Conservation (phyloP, 2,797 vertebrate genomes). For the Argyrosomus regius region DNA sequence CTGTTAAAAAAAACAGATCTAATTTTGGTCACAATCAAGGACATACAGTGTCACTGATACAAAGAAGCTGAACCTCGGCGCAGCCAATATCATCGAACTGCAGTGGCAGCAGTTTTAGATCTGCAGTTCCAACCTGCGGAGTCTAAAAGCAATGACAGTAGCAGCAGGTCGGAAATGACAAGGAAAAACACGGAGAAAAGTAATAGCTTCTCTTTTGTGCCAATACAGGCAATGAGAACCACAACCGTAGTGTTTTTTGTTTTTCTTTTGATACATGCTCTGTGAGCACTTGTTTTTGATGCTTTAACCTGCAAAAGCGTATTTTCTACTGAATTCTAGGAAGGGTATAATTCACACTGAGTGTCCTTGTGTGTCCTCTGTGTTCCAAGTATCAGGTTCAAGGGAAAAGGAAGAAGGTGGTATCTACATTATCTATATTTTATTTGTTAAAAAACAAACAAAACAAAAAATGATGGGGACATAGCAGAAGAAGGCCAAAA, state of each 20-base stretch:
- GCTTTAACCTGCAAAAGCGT: background rate
- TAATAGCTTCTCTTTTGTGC: constrained; percentile 10
- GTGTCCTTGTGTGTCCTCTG: constrained; percentile 18
- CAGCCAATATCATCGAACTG: constrained; percentile 40
- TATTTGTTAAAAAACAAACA: background rate
- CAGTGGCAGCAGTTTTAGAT: constrained; percentile 43
- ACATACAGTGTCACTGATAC: constrained; percentile 29
- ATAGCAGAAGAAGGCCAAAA: background rate
- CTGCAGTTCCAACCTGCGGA: constrained; percentile 29
- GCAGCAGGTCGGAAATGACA: constrained; percentile 26
- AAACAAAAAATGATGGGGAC: background rate
- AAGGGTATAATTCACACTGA: constrained; percentile 2
- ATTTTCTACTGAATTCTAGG: constrained; percentile 10
- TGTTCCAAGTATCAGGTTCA: background rate
- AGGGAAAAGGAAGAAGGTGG: background rate
- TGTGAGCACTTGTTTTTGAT: background rate
- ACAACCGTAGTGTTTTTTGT: background rate
- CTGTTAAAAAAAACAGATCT: constrained; percentile 26
- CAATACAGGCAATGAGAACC: background rate
- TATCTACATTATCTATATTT: background rate
- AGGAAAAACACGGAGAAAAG: constrained; percentile 16
- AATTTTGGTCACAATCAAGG: constrained; percentile 38
- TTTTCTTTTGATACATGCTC: background rate
- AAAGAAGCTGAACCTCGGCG: constrained; percentile 12
- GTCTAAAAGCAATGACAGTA: constrained; percentile 36